Conservation (phyloP, 2,113 vertebrate species). For the Gyps fulvus region DNA sequence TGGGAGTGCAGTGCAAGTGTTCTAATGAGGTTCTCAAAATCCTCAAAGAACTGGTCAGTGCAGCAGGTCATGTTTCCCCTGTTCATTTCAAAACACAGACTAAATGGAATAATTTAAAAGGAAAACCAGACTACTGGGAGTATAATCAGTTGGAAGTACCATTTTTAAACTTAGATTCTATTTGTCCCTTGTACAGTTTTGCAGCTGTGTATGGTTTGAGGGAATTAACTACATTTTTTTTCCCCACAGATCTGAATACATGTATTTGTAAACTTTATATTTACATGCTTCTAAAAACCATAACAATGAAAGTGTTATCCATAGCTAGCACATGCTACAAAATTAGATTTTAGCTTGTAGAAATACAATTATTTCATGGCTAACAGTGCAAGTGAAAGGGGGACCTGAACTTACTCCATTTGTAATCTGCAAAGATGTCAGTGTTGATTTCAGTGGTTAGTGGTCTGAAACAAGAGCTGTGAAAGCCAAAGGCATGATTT, state of each 20-base stretch:
- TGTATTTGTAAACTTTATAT: neutral
- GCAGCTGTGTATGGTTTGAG: neutral
- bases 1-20: neutral
- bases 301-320: neutral
- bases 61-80: neutral
- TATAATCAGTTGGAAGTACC: neutral
- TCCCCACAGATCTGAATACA: neutral
- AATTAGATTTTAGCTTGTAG: neutral
- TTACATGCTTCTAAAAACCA: neutral
- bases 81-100: neutral
- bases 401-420: neutral
- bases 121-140: neutral
- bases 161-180: neutral
- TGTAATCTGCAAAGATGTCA: neutral
- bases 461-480: neutral
- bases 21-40: neutral
- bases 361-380: neutral
- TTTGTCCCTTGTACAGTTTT: neutral
- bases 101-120: neutral
- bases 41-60: neutral
- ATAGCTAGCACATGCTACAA: neutral
- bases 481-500: neutral
- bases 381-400: neutral
- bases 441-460: neutral
- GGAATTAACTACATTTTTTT: neutral